Evolutionary conservation across 2,113 vertebrate species (phyloP).

Genomic region (Chinchilla lanigera): DNA sequence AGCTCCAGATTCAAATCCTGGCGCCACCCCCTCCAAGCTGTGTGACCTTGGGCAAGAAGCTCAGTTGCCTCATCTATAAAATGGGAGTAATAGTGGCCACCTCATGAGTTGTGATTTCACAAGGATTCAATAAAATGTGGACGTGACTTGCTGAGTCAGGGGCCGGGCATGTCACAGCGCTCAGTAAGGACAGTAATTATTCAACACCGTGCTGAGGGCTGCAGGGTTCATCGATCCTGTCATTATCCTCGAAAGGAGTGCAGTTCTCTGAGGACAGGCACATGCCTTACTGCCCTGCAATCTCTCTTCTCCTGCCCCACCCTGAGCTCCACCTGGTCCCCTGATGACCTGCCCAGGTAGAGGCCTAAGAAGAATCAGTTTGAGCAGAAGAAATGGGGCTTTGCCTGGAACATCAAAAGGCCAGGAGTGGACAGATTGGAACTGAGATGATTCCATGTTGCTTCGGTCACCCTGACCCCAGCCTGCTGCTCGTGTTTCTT

Average conservation of each 20-base stretch:
- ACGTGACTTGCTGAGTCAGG: neutral
- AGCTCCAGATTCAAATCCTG: neutral
- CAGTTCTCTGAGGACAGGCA: neutral
- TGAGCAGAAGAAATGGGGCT: neutral
- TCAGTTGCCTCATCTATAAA: neutral
- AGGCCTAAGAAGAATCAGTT: neutral
- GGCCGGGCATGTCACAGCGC: neutral
- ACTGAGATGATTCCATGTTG: neutral
- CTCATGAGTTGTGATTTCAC: neutral
- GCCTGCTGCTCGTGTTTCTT: too few species aligned
- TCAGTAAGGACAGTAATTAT: neutral
- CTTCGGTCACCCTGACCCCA: neutral
- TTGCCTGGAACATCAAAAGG: neutral
- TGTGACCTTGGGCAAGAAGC: neutral
- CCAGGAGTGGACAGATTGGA: neutral
- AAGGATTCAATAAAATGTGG: neutral
- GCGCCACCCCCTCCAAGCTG: neutral
- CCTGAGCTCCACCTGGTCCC: accelerated
- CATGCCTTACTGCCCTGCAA: neutral
- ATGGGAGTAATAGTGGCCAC: neutral
- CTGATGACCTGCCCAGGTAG: too few species aligned
- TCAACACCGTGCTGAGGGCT: accelerated
- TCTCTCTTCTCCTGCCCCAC: neutral
- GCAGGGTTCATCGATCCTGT: neutral
- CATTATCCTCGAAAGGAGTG: neutral